These are phyloP conservation scores for Rhodophaea formosa DNA, from an alignment of 2,888 invertebrate species.

Conservation along the genomic window DNA sequence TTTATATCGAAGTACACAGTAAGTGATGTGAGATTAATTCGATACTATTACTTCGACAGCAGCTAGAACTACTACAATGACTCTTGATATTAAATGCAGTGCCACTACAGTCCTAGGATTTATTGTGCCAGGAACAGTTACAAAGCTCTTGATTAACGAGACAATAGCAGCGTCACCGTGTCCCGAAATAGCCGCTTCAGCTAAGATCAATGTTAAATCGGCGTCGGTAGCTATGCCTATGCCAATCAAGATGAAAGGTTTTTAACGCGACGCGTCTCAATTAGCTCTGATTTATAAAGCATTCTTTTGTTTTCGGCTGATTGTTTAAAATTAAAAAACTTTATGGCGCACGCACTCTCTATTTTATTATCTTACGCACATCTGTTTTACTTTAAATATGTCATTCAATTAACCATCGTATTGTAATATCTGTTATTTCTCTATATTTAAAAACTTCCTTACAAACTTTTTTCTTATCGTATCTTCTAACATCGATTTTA, in stretches of 20 bases:
- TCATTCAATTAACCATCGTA: too few species aligned
- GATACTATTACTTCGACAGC: too few species aligned
- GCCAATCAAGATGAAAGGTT: conserved; percentile 11
- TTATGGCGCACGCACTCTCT: neutral
- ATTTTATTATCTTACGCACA: too few species aligned
- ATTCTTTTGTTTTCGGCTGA: neutral
- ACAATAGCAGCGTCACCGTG: conserved; percentile 12
- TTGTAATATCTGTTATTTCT: too few species aligned
- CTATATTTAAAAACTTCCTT: too few species aligned
- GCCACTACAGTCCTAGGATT: conserved; percentile 11
- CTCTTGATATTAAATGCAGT: neutral
- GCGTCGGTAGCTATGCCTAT: neutral
- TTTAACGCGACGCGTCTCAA: neutral
- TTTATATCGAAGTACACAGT: too few species aligned
- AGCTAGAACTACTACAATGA: neutral
- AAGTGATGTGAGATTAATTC: too few species aligned
- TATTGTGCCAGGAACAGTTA: conserved; percentile 11
- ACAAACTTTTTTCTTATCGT: too few species aligned
- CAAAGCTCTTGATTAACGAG: conserved; percentile 13
- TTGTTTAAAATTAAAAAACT: neutral
- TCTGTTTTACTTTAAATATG: too few species aligned
- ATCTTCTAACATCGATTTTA: too few species aligned
- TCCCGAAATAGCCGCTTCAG: conserved; percentile 11
- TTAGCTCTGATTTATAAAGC: conserved; percentile 4
- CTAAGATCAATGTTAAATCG: conserved; percentile 18